Base-by-base conservation (phyloP, 2,888 invertebrate species). In the Laspeyria flexula region DNA sequence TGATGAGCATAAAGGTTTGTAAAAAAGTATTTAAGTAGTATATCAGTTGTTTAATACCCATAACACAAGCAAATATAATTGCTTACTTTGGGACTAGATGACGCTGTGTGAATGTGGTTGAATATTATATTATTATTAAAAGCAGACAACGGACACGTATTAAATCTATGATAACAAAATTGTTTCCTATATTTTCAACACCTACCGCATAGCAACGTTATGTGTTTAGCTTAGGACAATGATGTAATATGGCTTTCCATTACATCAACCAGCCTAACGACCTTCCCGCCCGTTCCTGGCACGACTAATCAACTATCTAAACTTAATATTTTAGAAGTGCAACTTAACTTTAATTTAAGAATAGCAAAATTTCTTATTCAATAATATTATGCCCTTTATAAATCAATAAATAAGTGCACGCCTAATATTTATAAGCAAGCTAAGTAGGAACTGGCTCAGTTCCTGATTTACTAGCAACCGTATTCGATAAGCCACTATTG, bases 181-280 rank as follows among this genome's bases (percentile, higher is more conserved):
- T 5, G 13, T 21, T 37, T 37, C 7, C 21, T 37, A 21, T 21
- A 13, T 13, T 5, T 27, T 13, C n/a, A 12, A 15, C 7, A 25
- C 25, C 16, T 25, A 15, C n/a, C 4, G 25, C 25, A 15, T 23
- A 18, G 7, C 11, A 30, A 38, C 29, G n/a, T n/a, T n/a, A n/a
- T n/a, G 18, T 23, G 15, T 33, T 39, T 49, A 33, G 12, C 33
- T 42, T 53, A 47, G 47, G 55, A 40, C 29, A 41, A 55, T 62
- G 70, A 57, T 52, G 65, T 57, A 69, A 66, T 38, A 48, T 51
- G 37, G 52, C 61, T 65, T 69, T 65, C 43, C 39, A 60, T 66
- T 66, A 53, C 70, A 65, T 66, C 65, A 66, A 54, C 54, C 43
- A 40, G 29, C 34, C 6, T 43, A 27, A 41, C 29, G 25, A 1